Evolutionary conservation across 2,113 vertebrate genomes (phyloP).

Genomic region (Oenanthe melanoleuca): DNA sequence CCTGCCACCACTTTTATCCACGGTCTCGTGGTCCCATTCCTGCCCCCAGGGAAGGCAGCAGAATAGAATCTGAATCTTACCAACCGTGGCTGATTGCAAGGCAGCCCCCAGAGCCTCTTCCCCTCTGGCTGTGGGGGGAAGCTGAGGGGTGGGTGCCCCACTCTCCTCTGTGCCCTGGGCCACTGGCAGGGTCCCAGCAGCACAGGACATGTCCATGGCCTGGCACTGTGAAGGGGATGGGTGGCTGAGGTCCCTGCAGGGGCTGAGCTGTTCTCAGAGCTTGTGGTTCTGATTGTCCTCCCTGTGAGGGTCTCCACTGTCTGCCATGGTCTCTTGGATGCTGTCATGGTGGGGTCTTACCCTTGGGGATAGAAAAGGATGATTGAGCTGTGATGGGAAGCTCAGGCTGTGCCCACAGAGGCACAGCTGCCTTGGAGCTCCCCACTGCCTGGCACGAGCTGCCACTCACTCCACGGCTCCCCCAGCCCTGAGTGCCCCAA

Average conservation of each 20-base stretch:
- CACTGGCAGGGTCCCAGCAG: background rate
- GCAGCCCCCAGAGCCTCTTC: background rate
- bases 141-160: background rate
- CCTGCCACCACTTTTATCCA: background rate
- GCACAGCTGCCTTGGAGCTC: rapidly evolving
- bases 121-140: background rate
- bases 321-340: constrained; percentile 39
- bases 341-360: constrained; percentile 34
- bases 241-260: background rate
- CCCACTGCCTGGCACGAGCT: background rate
- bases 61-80: background rate
- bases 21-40: background rate
- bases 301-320: constrained; percentile 27
- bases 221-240: rapidly evolving
- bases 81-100: background rate
- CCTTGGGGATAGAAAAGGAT: constrained; percentile 35
- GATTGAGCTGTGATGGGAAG: background rate
- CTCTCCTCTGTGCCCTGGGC: background rate
- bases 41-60: background rate
- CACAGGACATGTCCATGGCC: background rate
- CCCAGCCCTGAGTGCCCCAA: background rate
- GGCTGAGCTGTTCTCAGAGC: constrained; percentile 16
- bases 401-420: background rate
- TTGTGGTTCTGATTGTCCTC: constrained; percentile 55
- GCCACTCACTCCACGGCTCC: background rate